Evolutionary conservation across 1,140 invertebrate species (phyloP).

Genomic region (Rhopalosiphum padi): DNA sequence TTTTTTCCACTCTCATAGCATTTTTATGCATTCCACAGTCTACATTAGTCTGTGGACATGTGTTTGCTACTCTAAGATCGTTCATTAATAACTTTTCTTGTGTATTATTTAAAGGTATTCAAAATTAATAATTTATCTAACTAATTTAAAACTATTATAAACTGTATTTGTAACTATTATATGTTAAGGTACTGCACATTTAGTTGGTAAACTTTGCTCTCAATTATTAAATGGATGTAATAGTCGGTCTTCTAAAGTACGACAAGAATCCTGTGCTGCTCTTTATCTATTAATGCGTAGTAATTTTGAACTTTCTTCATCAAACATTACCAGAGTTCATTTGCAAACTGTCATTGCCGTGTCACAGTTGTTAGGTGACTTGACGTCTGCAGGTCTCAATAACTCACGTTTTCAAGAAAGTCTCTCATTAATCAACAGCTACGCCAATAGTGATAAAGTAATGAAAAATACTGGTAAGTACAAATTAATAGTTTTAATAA

Average conservation of each 20-base stretch:
- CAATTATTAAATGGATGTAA: constrained; percentile 82
- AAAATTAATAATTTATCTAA: not conserved
- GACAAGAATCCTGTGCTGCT: constrained; percentile 88
- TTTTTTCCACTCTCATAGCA: constrained; percentile 83
- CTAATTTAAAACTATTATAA: not conserved
- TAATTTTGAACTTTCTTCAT: constrained; percentile 84
- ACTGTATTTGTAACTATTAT: not conserved
- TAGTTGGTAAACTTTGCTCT: constrained; percentile 86
- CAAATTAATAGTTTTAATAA: not conserved
- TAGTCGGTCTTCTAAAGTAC: constrained; percentile 77
- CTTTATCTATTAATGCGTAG: constrained; percentile 91
- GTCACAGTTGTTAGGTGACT: constrained; percentile 86
- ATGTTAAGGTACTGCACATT: constrained; percentile 74
- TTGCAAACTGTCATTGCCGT: constrained; percentile 83
- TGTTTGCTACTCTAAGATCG: constrained; percentile 87
- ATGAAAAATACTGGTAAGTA: constrained; percentile 84
- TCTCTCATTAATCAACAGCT: constrained; percentile 89
- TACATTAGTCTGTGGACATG: constrained; percentile 85
- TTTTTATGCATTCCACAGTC: constrained; percentile 89
- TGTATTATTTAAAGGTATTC: constrained; percentile 78
- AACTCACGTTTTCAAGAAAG: constrained; percentile 91
- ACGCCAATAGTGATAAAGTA: constrained; percentile 88
- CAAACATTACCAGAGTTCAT: constrained; percentile 51
- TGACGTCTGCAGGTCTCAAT: constrained; percentile 76
- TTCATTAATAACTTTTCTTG: constrained; percentile 91